These are phyloP conservation scores for Gymnodraco acuticeps DNA, from an alignment of 2,797 vertebrate species.

Conservation along the genomic window DNA sequence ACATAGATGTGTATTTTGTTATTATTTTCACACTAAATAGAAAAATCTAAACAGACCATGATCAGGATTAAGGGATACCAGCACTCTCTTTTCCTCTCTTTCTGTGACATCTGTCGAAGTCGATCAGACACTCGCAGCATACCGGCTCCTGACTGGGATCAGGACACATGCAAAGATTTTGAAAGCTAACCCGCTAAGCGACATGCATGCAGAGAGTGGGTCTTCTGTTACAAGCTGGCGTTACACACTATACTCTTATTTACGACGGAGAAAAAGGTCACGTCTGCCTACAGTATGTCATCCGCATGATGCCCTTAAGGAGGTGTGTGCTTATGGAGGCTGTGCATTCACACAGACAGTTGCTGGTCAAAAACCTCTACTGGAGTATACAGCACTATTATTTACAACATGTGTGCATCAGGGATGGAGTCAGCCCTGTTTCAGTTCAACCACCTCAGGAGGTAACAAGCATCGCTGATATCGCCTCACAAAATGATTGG, in stretches of 20 bases:
- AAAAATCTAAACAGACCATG: conserved; percentile 34
- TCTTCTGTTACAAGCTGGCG: conserved; percentile 74
- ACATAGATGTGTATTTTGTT: not conserved
- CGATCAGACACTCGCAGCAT: conserved; percentile 53
- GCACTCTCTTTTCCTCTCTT: conserved; percentile 23
- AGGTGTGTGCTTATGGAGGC: conserved; percentile 61
- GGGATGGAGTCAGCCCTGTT: conserved; percentile 53
- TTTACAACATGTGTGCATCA: conserved; percentile 75
- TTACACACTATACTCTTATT: conserved; percentile 69
- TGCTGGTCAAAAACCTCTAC: conserved; percentile 80
- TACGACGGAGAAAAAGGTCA: conserved; percentile 69
- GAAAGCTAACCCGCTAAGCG: conserved; percentile 71
- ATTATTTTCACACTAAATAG: not conserved
- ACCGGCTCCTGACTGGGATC: conserved; percentile 63
- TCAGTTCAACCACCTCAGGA: conserved; percentile 59
- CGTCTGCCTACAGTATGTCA: conserved; percentile 62
- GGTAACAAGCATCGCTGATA: conserved; percentile 32
- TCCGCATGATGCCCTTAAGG: conserved; percentile 63
- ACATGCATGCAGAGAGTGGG: conserved; percentile 71
- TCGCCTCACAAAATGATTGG: conserved; percentile 26
- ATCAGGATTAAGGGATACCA: conserved; percentile 46
- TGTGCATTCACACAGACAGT: conserved; percentile 74
- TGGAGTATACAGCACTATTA: conserved; percentile 74
- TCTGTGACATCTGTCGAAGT: conserved; percentile 60
- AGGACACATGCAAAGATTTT: conserved; percentile 77